Percentiles rank a stretch among this genome's conserved stretches.
Conservation (phyloP, 2,888 invertebrate genomes). For the Himalopsyche kuldschensis region DNA sequence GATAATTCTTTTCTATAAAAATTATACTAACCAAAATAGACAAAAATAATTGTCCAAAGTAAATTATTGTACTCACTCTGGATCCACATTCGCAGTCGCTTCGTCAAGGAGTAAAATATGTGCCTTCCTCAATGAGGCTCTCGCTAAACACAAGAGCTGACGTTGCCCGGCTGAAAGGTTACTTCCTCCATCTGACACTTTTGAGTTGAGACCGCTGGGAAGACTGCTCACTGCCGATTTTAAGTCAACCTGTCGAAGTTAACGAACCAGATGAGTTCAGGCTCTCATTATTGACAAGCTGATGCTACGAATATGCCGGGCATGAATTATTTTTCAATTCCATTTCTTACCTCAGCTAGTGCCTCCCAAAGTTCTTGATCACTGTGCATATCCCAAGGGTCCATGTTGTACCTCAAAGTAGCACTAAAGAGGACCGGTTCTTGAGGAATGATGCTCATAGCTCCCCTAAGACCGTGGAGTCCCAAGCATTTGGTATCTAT, state of each 20-base stretch:
- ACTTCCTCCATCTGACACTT: conserved; percentile 67
- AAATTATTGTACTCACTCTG: conserved; percentile 60
- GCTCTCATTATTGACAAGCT: not conserved
- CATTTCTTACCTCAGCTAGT: conserved; percentile 62
- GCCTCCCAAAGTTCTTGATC: conserved; percentile 72
- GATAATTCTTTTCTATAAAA: too few species aligned
- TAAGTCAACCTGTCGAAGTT: conserved; percentile 61
- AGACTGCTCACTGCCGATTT: conserved; percentile 60
- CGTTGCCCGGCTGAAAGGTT: conserved; percentile 72
- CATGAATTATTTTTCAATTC: too few species aligned
- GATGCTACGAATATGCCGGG: too few species aligned
- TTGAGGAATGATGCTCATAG: conserved; percentile 68
- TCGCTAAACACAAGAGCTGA: conserved; percentile 71
- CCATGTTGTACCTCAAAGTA: conserved; percentile 75
- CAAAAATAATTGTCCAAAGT: not conserved
- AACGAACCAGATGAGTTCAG: not conserved
- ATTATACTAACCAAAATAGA: not conserved
- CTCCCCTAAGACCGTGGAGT: conserved; percentile 59
- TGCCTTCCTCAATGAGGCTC: conserved; percentile 73
- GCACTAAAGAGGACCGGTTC: conserved; percentile 76
- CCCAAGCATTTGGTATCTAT: conserved; percentile 51
- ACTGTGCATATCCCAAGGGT: conserved; percentile 67
- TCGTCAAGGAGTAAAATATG: conserved; percentile 75
- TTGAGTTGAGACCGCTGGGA: conserved; percentile 60
- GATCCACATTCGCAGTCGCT: conserved; percentile 89